phyloP scores from a whole-genome alignment of 2,888 invertebrate species.

The Euzetes globulus region DNA sequence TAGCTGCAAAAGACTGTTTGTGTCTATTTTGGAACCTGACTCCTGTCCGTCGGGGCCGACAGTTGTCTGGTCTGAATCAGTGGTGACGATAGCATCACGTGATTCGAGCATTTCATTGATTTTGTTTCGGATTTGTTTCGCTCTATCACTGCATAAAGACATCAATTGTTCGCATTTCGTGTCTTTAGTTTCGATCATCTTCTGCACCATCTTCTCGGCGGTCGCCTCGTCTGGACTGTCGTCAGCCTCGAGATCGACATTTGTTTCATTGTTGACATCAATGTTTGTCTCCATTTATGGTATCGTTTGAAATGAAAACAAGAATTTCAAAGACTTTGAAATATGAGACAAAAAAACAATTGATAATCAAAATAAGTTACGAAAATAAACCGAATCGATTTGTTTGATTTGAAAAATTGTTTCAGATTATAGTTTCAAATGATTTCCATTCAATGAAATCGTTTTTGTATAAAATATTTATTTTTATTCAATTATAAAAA shows the following conservation, averaged over 20 bases:
- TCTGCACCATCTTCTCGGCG: background rate
- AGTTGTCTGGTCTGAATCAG: background rate
- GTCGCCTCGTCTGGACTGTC: constrained; percentile 1
- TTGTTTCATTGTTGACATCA: background rate
- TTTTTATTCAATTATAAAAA: background rate
- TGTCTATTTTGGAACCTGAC: background rate
- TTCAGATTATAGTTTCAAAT: background rate
- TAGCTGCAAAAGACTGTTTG: constrained; percentile 1
- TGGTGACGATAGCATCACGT: constrained; percentile 25
- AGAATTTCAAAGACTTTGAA: background rate
- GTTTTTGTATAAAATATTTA: background rate
- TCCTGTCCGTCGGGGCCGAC: background rate
- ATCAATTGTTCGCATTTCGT: constrained; percentile 29
- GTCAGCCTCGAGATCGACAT: background rate
- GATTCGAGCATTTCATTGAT: constrained; percentile 37
- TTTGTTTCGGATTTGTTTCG: constrained; percentile 36
- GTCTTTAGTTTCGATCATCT: background rate
- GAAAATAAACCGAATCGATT: no score
- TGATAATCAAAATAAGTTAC: no score
- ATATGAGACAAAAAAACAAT: background rate
- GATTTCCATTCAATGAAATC: background rate
- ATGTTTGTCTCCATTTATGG: constrained; percentile 21
- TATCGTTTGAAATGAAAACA: background rate
- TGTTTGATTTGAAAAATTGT: no score
- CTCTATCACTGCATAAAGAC: constrained; percentile 36